Evolutionary conservation across 2,888 invertebrate species (phyloP), one percentile per base, ranked within the genome.

Genomic region (Lochmaea capreae): DNA sequence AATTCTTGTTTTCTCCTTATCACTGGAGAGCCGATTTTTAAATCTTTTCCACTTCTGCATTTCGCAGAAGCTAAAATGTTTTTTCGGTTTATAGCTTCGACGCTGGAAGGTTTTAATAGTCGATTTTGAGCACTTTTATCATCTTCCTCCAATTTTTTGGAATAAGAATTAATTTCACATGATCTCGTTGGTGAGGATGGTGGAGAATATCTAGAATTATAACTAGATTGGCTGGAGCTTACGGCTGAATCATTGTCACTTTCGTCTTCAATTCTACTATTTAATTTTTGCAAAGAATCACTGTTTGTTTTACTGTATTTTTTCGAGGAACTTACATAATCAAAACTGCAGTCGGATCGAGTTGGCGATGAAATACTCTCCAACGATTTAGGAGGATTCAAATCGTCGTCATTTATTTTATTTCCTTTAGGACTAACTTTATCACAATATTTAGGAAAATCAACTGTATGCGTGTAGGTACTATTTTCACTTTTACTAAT

Each of bases 181-280:
- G 80, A 80, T 74, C 81, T 79, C 16, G 79, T 91, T 78, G 93
- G 93, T 0, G 95, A 93, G 77, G 90, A 88, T 5, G 92, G 92
- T 1, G 93, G 95, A 39, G 95, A 95, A 75, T 92, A 92, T 77
- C 93, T 92, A 3, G 94, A 94, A 79, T 93, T 91, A 84, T 92
- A 92, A 84, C 93, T 93, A 61, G 94, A 95, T 69, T 94, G 92
- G 79, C 94, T 94, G 65, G 94, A 94, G 85, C 95, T 95, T 85
- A 96, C 94, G 5, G 95, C 95, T 42, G 95, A 96, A 86, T 96
- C 96, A 82, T 95, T 95, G 85, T 96, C 96, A 82, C 94, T 94
- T 80, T 94, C 94, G 79, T 93, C 91, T 81, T 85, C 85, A 12
- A 80, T 80, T 77, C 80, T 83, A 67, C 78, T 79, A 16, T 71